phyloP scores from a whole-genome alignment of 30 jellyfish, hydroid and myxozoan genomes.

The Cassiopea xamachana region DNA sequence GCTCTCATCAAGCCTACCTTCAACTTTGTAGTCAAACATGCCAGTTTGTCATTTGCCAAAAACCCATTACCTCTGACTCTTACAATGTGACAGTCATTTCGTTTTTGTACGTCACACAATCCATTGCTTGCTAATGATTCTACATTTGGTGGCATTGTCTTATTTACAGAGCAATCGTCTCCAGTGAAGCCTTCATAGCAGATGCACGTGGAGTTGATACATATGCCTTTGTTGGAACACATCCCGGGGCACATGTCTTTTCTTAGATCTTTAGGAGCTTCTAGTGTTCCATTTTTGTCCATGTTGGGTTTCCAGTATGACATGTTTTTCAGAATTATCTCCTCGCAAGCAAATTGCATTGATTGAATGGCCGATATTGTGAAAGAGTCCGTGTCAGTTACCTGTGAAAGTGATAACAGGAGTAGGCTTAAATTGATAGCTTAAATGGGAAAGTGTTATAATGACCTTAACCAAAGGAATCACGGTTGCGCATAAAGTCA shows the following conservation, averaged over 20 bases:
- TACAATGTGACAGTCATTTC: conserved; percentile 67
- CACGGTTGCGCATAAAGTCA: conserved; percentile 43
- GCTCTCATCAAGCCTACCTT: conserved; percentile 66
- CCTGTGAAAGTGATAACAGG: too few relatives aligned
- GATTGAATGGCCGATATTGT: conserved; percentile 41
- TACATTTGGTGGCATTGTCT: not conserved
- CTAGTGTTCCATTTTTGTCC: conserved; percentile 22
- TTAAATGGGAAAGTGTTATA: too few relatives aligned
- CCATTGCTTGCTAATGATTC: not conserved
- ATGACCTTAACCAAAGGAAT: too few relatives aligned
- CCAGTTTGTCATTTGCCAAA: conserved; percentile 46
- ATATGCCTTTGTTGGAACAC: not conserved
- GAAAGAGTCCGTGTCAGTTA: conserved; percentile 42
- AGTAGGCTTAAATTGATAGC: too few relatives aligned
- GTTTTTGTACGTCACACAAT: conserved; percentile 65
- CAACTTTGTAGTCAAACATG: conserved; percentile 62
- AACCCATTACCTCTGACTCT: conserved; percentile 69
- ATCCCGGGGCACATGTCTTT: conserved; percentile 23
- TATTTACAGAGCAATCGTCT: not conserved
- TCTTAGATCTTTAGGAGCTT: conserved; percentile 69
- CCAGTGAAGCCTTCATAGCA: not conserved
- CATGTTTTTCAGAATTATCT: conserved; percentile 37
- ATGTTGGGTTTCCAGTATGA: conserved; percentile 43
- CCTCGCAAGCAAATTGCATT: conserved; percentile 67
- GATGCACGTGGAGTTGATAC: not conserved